These are phyloP conservation scores for Etheostoma spectabile DNA, from an alignment of 2,113 vertebrate species.

Conservation along the genomic window DNA sequence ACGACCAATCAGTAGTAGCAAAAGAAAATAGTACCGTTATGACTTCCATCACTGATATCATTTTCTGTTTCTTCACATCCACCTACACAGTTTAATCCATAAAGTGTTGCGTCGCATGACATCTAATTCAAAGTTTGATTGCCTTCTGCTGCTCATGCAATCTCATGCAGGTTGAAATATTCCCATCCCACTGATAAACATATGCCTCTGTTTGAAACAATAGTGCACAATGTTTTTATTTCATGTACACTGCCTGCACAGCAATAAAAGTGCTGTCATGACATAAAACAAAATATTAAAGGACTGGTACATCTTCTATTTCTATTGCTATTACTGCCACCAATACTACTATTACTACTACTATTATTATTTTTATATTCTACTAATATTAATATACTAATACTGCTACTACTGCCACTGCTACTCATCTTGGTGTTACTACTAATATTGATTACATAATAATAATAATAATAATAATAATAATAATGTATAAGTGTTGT, in stretches of 20 bases:
- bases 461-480: not conserved
- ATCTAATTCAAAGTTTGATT: constrained; percentile 39
- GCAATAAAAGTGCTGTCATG: constrained; percentile 11
- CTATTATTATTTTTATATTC: not conserved
- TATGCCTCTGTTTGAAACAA: constrained; percentile 24
- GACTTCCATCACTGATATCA: constrained; percentile 54
- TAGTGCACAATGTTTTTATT: constrained; percentile 22
- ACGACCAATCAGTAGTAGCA: constrained; percentile 53
- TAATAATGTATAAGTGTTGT: no score
- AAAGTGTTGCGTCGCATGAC: not conserved
- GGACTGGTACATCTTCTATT: not conserved
- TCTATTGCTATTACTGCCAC: no score
- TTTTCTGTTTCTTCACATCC: constrained; percentile 55
- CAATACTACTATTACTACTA: not conserved
- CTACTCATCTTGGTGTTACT: not conserved
- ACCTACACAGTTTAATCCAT: constrained; percentile 39
- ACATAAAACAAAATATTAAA: constrained; percentile 24
- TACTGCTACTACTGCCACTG: not conserved
- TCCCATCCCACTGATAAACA: constrained; percentile 27
- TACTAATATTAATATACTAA: not conserved
- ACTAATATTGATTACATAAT: no score
- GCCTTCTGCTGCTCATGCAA: constrained; percentile 26
- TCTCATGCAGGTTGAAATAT: constrained; percentile 43
- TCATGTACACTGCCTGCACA: constrained; percentile 3
- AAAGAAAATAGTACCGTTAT: constrained; percentile 52